A percentile compares a stretch with the other conserved stretches of the same genome.
These are phyloP conservation scores for Ennomos erosarius DNA, from an alignment of 2,888 invertebrate species.

Conservation along the genomic window DNA sequence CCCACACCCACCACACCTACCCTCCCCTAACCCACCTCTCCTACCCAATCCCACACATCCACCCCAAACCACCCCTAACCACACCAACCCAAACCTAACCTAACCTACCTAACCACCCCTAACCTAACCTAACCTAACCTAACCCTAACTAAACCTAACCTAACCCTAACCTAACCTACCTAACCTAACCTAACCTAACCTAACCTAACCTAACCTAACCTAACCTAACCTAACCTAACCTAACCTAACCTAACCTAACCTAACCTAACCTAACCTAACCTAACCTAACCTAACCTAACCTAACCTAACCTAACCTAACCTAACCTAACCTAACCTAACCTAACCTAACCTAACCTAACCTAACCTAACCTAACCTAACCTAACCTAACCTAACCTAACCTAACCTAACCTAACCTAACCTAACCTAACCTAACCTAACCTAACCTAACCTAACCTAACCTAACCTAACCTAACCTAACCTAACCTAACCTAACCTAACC, in stretches of 20 bases:
- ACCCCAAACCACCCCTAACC: background rate
- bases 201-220: constrained; percentile 1
- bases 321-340: constrained; percentile 1
- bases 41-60: background rate
- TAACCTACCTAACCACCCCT: background rate
- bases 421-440: constrained; percentile 1
- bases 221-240: constrained; percentile 1
- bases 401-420: constrained; percentile 1
- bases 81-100: background rate
- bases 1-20: background rate
- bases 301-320: constrained; percentile 1
- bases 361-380: constrained; percentile 1
- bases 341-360: constrained; percentile 1
- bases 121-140: background rate
- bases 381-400: constrained; percentile 1
- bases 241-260: constrained; percentile 1
- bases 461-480: constrained; percentile 1
- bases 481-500: constrained; percentile 1
- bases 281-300: constrained; percentile 1
- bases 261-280: constrained; percentile 1
- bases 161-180: background rate
- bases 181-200: constrained; percentile 1
- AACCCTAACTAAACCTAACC: background rate
- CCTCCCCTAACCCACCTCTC: background rate
- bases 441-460: constrained; percentile 1